Percentiles rank a stretch among this genome's conserved stretches.
phyloP scores from a whole-genome alignment of 2,113 vertebrate species.

The Nothocercus nigrocapillus region DNA sequence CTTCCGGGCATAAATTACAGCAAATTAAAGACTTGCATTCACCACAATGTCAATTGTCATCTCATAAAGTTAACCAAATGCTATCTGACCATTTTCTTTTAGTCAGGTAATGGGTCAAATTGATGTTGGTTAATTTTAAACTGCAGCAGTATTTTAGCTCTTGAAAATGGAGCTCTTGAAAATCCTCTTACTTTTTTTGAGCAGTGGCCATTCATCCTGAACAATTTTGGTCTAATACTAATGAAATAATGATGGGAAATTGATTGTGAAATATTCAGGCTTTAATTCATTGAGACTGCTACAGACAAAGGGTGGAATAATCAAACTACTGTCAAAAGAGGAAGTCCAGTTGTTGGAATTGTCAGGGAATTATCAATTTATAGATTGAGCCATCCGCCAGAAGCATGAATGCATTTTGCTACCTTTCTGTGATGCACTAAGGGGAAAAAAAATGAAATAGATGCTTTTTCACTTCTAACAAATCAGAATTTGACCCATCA shows the following conservation, averaged over 20 bases:
- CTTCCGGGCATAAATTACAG: slow-evolving; percentile 1
- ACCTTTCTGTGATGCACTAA: background rate
- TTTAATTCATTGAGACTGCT: background rate
- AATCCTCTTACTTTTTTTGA: slow-evolving; percentile 16
- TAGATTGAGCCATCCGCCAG: background rate
- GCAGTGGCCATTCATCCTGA: background rate
- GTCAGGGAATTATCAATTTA: background rate
- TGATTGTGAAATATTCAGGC: slow-evolving; percentile 2
- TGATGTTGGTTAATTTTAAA: slow-evolving; percentile 48
- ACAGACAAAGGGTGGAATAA: background rate
- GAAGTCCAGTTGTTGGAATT: background rate
- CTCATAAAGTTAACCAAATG: slow-evolving; percentile 33
- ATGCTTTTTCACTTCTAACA: background rate
- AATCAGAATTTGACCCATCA: background rate
- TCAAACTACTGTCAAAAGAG: background rate
- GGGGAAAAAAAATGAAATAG: slow-evolving; percentile 2
- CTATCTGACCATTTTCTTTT: slow-evolving; percentile 45
- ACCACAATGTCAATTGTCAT: background rate
- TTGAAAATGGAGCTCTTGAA: background rate
- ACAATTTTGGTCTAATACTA: background rate
- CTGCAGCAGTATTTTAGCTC: background rate
- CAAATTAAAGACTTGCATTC: slow-evolving; percentile 14
- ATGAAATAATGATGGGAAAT: slow-evolving; percentile 1
- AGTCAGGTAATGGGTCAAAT: slow-evolving; percentile 27
- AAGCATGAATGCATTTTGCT: background rate